Percentiles rank a stretch among this genome's conserved stretches.
These are phyloP conservation scores for Oreochromis tanganicae DNA, from an alignment of 2,113 vertebrate species.

Conservation along the genomic window DNA sequence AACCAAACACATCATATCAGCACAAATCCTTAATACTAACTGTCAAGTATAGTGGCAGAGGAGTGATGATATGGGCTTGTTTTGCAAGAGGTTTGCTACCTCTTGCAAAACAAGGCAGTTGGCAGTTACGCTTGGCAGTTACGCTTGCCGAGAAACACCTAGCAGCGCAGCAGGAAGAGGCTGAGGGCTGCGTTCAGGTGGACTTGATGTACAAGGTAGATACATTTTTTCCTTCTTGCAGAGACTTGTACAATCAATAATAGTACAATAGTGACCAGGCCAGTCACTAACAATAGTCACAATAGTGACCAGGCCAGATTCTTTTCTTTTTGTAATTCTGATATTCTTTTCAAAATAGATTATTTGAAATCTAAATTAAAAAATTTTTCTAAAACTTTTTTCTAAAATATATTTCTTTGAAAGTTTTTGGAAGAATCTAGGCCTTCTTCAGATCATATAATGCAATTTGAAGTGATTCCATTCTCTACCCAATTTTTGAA, in stretches of 20 bases:
- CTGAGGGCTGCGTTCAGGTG: not conserved
- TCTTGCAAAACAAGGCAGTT: too few relatives aligned
- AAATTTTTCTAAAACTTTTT: not conserved
- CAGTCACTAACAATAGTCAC: not conserved
- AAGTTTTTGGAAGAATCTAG: not conserved
- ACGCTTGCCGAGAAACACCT: fast-evolving
- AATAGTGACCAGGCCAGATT: not conserved
- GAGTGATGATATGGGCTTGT: not conserved
- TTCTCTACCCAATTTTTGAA: not conserved
- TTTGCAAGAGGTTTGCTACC: not conserved
- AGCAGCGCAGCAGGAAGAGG: not conserved
- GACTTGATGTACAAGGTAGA: not conserved
- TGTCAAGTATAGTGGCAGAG: not conserved
- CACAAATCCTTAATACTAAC: not conserved
- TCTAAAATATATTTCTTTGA: not conserved
- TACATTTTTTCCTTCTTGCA: not conserved
- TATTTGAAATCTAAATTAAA: not conserved
- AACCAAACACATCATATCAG: not conserved
- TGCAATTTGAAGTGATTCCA: not conserved
- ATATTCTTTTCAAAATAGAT: fast-evolving
- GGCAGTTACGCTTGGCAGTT: not conserved
- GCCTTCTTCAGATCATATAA: not conserved
- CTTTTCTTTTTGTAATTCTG: not conserved
- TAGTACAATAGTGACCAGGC: not conserved
- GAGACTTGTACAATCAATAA: not conserved